Evolutionary conservation across 2,113 vertebrate genomes (phyloP).

Genomic region (Excalfactoria chinensis): DNA sequence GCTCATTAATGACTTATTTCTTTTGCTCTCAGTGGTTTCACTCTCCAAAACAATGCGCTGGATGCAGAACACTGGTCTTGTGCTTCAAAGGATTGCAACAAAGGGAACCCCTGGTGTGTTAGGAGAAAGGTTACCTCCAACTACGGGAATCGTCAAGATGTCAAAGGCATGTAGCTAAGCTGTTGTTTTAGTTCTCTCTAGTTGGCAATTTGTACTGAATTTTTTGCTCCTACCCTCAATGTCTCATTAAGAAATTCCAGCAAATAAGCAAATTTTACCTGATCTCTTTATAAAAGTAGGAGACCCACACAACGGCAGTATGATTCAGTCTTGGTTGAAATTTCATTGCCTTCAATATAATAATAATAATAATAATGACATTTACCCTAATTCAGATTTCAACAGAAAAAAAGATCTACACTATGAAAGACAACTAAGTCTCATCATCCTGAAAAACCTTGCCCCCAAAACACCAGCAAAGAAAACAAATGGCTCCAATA

Average conservation of each 20-base stretch:
- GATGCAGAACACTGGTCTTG: neutral
- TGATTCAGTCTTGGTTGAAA: neutral
- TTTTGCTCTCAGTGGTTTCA: neutral
- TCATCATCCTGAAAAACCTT: neutral
- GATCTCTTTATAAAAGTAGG: neutral
- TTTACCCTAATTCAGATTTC: neutral
- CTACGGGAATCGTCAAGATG: slow-evolving; percentile 46
- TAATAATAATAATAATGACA: neutral
- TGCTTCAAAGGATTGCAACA: slow-evolving; percentile 39
- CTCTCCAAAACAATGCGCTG: neutral
- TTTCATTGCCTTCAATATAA: neutral
- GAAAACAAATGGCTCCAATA: slow-evolving; percentile 27
- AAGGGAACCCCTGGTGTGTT: slow-evolving; percentile 28
- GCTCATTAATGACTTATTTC: neutral
- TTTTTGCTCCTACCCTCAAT: neutral
- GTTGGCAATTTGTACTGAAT: neutral
- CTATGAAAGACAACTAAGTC: neutral
- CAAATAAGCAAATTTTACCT: neutral
- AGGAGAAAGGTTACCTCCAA: slow-evolving; percentile 55
- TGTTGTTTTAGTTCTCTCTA: slow-evolving; percentile 21
- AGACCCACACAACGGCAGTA: neutral
- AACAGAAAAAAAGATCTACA: neutral
- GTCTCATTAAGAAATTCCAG: neutral
- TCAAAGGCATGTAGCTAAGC: slow-evolving; percentile 17
- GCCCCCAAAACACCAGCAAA: neutral